phyloP scores from a whole-genome alignment of 2,113 vertebrate genomes.

The Emydura subglobosa region DNA sequence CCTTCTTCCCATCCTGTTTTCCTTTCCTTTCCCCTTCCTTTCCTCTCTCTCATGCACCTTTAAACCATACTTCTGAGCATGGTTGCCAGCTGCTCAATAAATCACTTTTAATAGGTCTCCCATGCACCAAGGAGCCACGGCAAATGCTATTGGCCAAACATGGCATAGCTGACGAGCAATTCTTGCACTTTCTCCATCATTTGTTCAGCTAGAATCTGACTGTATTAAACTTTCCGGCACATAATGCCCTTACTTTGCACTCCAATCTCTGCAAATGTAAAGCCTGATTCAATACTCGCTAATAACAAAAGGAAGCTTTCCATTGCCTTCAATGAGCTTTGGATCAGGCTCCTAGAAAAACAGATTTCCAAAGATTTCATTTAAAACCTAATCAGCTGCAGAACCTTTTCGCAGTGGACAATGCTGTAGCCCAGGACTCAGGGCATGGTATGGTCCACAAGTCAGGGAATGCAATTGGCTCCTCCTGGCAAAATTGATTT shows the following conservation, averaged over 20 bases:
- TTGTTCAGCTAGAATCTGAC: rapidly evolving
- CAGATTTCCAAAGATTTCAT: rapidly evolving
- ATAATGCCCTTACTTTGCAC: background rate
- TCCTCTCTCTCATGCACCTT: background rate
- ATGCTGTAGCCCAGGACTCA: background rate
- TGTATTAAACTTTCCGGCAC: rapidly evolving
- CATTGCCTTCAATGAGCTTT: background rate
- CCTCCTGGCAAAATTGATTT: slow-evolving; percentile 48
- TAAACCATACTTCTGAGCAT: background rate
- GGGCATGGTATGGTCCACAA: background rate
- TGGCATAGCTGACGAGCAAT: background rate
- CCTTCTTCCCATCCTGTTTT: background rate
- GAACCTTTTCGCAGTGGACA: background rate
- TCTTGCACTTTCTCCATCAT: background rate
- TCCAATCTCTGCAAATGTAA: background rate
- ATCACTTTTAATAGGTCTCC: background rate
- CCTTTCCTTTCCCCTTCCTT: background rate
- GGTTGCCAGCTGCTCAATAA: background rate
- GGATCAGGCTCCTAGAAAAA: background rate
- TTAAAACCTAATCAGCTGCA: rapidly evolving
- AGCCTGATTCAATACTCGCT: background rate
- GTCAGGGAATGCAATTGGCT: background rate
- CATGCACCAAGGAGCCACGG: rapidly evolving
- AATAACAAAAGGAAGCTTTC: background rate
- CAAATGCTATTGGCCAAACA: background rate